Evolutionary conservation across 1,140 invertebrate genomes (phyloP), one percentile per base, ranked within the genome.

Genomic region (Antheraea pernyi): DNA sequence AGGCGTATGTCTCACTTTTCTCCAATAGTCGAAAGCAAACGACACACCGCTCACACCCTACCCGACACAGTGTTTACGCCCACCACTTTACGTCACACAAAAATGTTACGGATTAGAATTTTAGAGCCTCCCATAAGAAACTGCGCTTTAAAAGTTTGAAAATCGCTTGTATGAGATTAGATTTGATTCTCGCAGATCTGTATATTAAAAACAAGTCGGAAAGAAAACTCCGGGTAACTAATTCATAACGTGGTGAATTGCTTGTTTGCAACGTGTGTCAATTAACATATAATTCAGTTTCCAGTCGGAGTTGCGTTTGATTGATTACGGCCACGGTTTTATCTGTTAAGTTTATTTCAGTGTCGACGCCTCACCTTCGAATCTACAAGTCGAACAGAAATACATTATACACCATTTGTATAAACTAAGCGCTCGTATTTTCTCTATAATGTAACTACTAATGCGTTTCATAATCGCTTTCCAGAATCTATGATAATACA

Each of bases 311-410:
- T 53, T 53, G 22, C 39, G 46, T 53, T 53, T 53, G 46, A 53
- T 53, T 53, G 46, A 53, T 53, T 53, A 53, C 46, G 13, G 9
- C 6, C 16, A 53, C 46, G 16, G 46, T 53, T 53, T 53, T 53
- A 53, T 53, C 46, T 53, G 46, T 53, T 53, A 53, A 53, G 46
- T n/a, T 53, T 53, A 53, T 53, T 53, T 53, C 46, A 53, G 13
- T 53, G 46, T 53, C 46, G 46, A 53, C 46, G 46, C 6, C 22
- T 53, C 46, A 53, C 46, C 11, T 53, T 53, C 46, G 46, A 53
- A 53, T 53, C 11, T 53, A 53, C 11, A 13, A 53, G 46, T 42
- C 39, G 7, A 42, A 42, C 39, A 53, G 11, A 53, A 16, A 53
- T 53, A 53, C 46, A 53, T 53, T 53, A 53, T 13, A 16, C 46